Evolutionary conservation across 2,797 vertebrate species (phyloP), one percentile per base, ranked within the genome.

Genomic region (Rhynchotus rufescens): DNA sequence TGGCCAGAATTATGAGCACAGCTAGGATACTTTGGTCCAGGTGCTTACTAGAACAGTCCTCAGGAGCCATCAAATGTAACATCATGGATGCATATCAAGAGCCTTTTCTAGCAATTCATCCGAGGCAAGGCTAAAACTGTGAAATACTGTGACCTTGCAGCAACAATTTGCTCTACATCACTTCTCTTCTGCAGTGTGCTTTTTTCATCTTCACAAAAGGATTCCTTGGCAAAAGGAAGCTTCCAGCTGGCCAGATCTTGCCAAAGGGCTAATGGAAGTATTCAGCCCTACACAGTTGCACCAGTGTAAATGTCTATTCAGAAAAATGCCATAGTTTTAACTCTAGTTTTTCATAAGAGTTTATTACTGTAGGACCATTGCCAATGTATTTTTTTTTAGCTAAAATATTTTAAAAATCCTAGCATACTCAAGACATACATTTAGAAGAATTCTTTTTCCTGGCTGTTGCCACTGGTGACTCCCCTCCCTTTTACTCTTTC

Each of bases 201-300:
- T 86, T 89, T 95, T 93, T 92, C 6, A 61, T 89, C 91, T 89
- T 91, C 85, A 96, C 86, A 95, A 94, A 95, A 95, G 71, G 72
- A 90, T 93, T 86, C 54, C 81, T 95, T 96, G 92, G 92, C 87
- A 95, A 89, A 93, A 91, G 44, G 36, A n/a, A 89, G 68, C 85
- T 94, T 91, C 91, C 92, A 96, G 92, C 91, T 93, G 75, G 91
- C 74, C 32, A 92, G 87, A 91, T 93, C 75, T 88, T 74, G 91
- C 91, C 91, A 89, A 91, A 72, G 38, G 88, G 83, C 91, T 93
- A 89, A 91, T 28, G 7, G 66, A 92, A 96, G 57, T 74, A 82
- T 81, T 92, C 71, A 84, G 75, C 65, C 88, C 72, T 54, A 51
- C 1, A 0, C 45, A 77, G 74, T 92, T 88, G 65, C 1, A 85